Percentiles rank a stretch among this genome's conserved stretches.
Conservation (phyloP, 2,888 invertebrate species). For the Apodemia zela region DNA sequence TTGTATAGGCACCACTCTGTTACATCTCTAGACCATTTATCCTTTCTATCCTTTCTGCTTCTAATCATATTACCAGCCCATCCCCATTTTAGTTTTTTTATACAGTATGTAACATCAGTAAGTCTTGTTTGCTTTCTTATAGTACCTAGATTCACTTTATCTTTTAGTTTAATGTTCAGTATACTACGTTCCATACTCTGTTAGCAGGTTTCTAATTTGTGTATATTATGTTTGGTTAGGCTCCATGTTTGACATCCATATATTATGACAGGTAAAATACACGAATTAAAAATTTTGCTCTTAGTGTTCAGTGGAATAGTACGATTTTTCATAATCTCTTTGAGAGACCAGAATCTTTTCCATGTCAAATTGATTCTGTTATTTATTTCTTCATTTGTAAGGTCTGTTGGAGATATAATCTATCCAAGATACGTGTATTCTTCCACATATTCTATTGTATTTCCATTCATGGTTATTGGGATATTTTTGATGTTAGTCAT, state of each 20-base stretch:
- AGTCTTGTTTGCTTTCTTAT: too few species aligned
- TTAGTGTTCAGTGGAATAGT: too few species aligned
- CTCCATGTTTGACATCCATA: too few species aligned
- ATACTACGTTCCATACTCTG: constrained; percentile 16
- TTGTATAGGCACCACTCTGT: constrained; percentile 1
- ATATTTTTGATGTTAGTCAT: not conserved
- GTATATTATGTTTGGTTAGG: too few species aligned
- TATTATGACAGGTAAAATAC: too few species aligned
- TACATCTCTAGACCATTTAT: constrained; percentile 7
- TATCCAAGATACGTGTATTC: too few species aligned
- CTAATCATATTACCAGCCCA: constrained; percentile 15
- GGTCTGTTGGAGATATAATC: constrained; percentile 4
- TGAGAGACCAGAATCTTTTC: constrained; percentile 23
- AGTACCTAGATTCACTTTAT: too few species aligned
- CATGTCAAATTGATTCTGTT: constrained; percentile 23
- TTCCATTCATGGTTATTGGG: not conserved
- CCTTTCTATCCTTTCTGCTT: too few species aligned
- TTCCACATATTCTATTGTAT: constrained; percentile 17
- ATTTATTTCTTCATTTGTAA: constrained; percentile 25
- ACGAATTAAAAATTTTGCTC: too few species aligned
- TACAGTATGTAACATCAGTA: too few species aligned
- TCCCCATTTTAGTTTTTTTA: constrained; percentile 18
- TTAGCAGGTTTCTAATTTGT: too few species aligned
- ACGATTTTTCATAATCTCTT: too few species aligned
- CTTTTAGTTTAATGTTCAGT: not conserved